Base-by-base conservation (phyloP, 1,140 invertebrate species). In the Polypedilum pembai region DNA sequence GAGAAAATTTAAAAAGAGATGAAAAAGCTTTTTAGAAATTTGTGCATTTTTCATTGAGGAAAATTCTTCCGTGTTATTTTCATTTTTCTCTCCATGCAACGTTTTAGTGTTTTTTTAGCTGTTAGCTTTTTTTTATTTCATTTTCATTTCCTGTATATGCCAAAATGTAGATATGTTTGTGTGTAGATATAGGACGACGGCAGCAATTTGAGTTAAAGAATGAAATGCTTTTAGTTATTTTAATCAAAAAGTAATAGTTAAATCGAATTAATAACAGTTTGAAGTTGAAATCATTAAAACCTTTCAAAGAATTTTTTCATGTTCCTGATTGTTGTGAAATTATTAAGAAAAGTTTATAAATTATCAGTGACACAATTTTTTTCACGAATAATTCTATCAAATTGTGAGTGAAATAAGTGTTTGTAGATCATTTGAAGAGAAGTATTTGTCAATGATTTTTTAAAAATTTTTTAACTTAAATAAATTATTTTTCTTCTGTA, bases 211-310 rank as follows among this genome's bases (percentile, higher is more conserved):
- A 56, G 8, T 56, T 1, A 56, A n/a, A 15, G 45, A 56, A n/a
- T n/a, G 45, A 56, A 15, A 56, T 56, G 45, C 45, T 56, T 56
- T 56, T 56, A 56, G 45, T 56, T n/a, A 56, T 56, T 56, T 56
- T 56, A 33, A 33, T 3, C 5, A 5, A 33, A 33, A 33, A 33
- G 5, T 33, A 33, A 33, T 33, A n/a, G n/a, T n/a, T n/a, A n/a
- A n/a, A n/a, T n/a, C n/a, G n/a, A n/a, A n/a, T n/a, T n/a, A n/a
- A n/a, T n/a, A n/a, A n/a, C n/a, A n/a, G n/a, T n/a, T n/a, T n/a
- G n/a, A n/a, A n/a, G n/a, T n/a, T n/a, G n/a, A n/a, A n/a, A n/a
- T n/a, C n/a, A n/a, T n/a, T n/a, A n/a, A n/a, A n/a, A n/a, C n/a
- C n/a, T n/a, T n/a, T n/a, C n/a, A n/a, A n/a, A n/a, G n/a, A n/a